These are phyloP conservation scores for Coptodon rendalli DNA, from an alignment of 2,113 vertebrate species.

Conservation along the genomic window DNA sequence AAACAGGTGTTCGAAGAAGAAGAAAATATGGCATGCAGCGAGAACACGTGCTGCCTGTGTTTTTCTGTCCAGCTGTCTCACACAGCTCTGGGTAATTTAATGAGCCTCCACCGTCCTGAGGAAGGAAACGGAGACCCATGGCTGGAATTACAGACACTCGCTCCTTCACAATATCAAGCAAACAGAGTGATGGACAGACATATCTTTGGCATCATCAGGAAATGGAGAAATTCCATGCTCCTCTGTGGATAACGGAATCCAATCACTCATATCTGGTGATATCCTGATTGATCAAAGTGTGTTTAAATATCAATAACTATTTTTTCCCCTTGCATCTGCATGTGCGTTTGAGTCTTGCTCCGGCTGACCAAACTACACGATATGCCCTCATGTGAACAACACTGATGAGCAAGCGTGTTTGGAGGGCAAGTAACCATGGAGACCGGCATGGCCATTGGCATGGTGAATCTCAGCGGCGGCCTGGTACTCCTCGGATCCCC, in stretches of 20 bases:
- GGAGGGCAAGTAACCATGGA: constrained; percentile 48
- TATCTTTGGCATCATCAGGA: constrained; percentile 20
- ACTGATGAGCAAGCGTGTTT: constrained; percentile 9
- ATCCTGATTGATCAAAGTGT: neutral
- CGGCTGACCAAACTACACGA: neutral
- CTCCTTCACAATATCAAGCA: constrained; percentile 6
- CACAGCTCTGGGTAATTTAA: constrained; percentile 38
- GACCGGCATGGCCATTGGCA: constrained; percentile 23
- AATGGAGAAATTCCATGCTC: neutral
- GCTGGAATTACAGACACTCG: constrained; percentile 68
- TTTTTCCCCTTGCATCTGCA: neutral
- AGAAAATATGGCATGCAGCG: neutral
- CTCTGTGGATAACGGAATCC: neutral
- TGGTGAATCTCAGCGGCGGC: constrained; percentile 29
- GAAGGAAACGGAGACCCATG: constrained; percentile 57
- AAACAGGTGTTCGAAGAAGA: neutral
- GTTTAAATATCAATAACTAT: neutral
- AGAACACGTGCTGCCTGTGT: neutral
- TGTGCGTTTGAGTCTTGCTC: neutral
- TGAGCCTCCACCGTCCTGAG: constrained; percentile 24
- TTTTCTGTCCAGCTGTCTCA: constrained; percentile 1
- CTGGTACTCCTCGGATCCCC: constrained; percentile 33
- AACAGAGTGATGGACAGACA: neutral
- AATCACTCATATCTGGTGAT: neutral
- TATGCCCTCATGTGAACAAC: neutral